Evolutionary conservation across 1,140 invertebrate genomes (phyloP), one percentile per base, ranked within the genome.

Genomic region (Drosophila varians): DNA sequence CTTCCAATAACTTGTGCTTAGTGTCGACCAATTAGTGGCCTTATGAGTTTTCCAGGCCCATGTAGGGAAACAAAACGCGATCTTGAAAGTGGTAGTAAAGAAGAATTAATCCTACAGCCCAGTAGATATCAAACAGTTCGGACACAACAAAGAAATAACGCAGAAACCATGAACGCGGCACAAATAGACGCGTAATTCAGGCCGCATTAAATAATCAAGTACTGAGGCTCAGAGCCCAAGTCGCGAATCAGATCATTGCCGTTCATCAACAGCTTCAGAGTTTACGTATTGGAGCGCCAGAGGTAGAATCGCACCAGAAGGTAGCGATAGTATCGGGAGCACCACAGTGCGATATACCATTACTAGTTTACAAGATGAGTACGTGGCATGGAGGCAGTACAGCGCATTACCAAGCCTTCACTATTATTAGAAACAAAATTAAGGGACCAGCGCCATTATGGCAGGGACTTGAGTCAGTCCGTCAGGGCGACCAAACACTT

Each of bases 351-450:
- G n/a, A n/a, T n/a, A n/a, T n/a, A n/a, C n/a, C n/a, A n/a, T n/a
- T n/a, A n/a, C n/a, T n/a, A n/a, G n/a, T n/a, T n/a, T n/a, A n/a
- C n/a, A n/a, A n/a, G n/a, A n/a, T n/a, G n/a, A n/a, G n/a, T n/a
- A n/a, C n/a, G n/a, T n/a, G n/a, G n/a, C n/a, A n/a, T n/a, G n/a
- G n/a, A 18, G 36, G 25, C 21, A 55, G 60, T 42, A 46, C 7
- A 34, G 26, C 19, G 18, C 34, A 56, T 19, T 64, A 36, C 38
- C 55, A 56, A 49, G 28, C 43, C 9, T 21, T 36, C 4, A 52
- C 42, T 5, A 64, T 62, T 19, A 62, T 62, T 31, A 47, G 60
- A 25, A 65, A 57, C 8, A 57, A 57, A 38, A 65, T 65, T 26
- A 65, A 26, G 38, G 38, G 46, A 2, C 7, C 52, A 65, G 51